Evolutionary conservation across 2,113 vertebrate genomes (phyloP).

Genomic region (Tretioscincus oriximinensis): DNA sequence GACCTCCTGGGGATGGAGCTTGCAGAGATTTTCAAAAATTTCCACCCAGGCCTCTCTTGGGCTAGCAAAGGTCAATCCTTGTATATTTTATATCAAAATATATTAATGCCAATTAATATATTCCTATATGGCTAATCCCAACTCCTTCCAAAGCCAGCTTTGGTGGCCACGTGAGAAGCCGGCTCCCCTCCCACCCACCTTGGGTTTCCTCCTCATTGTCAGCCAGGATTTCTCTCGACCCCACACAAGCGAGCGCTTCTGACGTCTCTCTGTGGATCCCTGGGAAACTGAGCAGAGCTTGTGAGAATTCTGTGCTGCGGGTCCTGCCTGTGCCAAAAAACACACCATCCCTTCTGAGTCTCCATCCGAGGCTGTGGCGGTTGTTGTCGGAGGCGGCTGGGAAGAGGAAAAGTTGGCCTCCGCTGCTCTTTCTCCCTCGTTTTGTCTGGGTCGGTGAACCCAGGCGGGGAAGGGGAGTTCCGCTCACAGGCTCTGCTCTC

Average conservation of each 20-base stretch:
- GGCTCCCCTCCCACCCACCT: not conserved
- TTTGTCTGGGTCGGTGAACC: no score
- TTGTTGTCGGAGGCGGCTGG: not conserved
- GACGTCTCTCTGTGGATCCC: rapidly evolving
- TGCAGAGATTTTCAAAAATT: no score
- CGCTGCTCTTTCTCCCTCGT: no score
- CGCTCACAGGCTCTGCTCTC: no score
- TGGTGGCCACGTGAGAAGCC: not conserved
- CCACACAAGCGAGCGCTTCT: rapidly evolving
- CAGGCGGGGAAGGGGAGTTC: no score
- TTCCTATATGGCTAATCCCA: no score
- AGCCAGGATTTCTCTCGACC: not conserved
- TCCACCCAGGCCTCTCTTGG: no score
- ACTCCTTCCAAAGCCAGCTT: not conserved
- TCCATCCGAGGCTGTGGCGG: not conserved
- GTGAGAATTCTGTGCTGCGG: not conserved
- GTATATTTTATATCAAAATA: no score
- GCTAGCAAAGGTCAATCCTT: no score
- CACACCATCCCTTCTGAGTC: not conserved
- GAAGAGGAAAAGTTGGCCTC: no score
- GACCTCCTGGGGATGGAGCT: no score
- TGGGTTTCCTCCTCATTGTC: rapidly evolving
- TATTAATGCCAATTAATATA: no score
- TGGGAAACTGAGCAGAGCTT: not conserved
- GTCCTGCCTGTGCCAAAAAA: not conserved